Percentiles rank a stretch among this genome's conserved stretches.
Conservation (phyloP, 2,113 vertebrate species). For the Melospiza georgiana region DNA sequence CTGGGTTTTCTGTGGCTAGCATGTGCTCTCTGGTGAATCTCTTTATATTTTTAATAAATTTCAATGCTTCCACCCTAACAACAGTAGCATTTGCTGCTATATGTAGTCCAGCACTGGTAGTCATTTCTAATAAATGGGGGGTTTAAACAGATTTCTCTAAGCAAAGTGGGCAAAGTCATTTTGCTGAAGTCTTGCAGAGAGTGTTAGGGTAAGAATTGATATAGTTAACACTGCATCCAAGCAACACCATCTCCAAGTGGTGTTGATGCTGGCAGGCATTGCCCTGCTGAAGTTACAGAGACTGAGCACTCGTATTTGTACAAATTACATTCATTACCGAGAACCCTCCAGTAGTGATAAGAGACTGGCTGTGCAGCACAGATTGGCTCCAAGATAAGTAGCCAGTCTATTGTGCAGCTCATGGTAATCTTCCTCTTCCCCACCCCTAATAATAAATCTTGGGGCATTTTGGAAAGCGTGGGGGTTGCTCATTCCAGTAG, state of each 20-base stretch:
- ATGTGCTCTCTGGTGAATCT: conserved; percentile 1
- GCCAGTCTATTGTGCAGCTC: conserved; percentile 36
- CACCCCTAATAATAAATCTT: conserved; percentile 56
- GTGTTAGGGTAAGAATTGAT: conserved; percentile 34
- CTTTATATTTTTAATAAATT: conserved; percentile 2
- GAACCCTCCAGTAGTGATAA: conserved; percentile 55
- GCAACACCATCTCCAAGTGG: conserved; percentile 43
- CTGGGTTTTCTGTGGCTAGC: conserved; percentile 24
- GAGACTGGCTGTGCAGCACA: conserved; percentile 38
- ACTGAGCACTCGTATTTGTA: conserved; percentile 32
- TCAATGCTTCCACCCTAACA: background rate
- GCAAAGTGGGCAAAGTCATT: conserved; percentile 28
- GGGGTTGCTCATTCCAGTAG: conserved; percentile 19
- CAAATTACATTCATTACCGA: conserved; percentile 55
- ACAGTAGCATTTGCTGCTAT: background rate
- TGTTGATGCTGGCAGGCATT: conserved; percentile 47
- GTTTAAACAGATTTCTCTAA: conserved; percentile 55
- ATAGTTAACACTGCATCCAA: conserved; percentile 26
- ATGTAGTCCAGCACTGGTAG: background rate
- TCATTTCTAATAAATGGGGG: background rate
- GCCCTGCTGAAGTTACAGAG: conserved; percentile 42
- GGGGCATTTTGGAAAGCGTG: conserved; percentile 41
- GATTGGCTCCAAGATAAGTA: conserved; percentile 54
- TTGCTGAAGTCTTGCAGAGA: conserved; percentile 41
- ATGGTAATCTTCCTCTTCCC: conserved; percentile 29